These are phyloP conservation scores for Apodemia zela DNA, from an alignment of 2,888 invertebrate genomes.

Conservation along the genomic window DNA sequence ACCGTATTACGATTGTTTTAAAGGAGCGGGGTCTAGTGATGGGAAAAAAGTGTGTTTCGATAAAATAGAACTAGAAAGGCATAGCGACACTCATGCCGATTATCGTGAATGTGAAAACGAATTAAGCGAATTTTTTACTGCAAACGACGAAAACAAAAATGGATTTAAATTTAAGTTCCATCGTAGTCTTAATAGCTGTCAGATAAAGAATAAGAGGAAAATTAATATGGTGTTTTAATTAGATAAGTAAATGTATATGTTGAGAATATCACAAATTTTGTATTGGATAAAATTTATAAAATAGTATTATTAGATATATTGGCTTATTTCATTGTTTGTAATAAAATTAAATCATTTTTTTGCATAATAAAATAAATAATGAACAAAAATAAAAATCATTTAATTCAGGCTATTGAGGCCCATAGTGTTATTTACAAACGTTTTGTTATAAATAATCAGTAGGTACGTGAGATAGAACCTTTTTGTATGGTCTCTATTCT, in stretches of 20 bases:
- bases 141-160: constrained; percentile 50
- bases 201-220: constrained; percentile 60
- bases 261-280: not conserved
- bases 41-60: constrained; percentile 32
- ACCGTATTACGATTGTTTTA: constrained; percentile 71
- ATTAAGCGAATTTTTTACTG: constrained; percentile 44
- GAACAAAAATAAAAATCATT: no score
- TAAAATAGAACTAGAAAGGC: constrained; percentile 48
- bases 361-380: no score
- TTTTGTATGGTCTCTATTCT: no score
- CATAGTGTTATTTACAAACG: no score
- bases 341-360: no score
- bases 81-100: constrained; percentile 62
- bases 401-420: no score
- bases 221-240: constrained; percentile 45
- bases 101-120: constrained; percentile 53
- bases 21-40: constrained; percentile 41
- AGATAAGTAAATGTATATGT: constrained; percentile 11
- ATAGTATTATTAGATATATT: no score
- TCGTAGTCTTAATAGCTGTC: constrained; percentile 67
- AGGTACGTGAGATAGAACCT: no score
- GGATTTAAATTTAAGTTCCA: constrained; percentile 67
- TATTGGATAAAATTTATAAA: not conserved
- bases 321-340: no score
- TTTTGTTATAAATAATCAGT: no score